Conservation (phyloP, 2,113 vertebrate genomes). For the Pteruthius melanotis region DNA sequence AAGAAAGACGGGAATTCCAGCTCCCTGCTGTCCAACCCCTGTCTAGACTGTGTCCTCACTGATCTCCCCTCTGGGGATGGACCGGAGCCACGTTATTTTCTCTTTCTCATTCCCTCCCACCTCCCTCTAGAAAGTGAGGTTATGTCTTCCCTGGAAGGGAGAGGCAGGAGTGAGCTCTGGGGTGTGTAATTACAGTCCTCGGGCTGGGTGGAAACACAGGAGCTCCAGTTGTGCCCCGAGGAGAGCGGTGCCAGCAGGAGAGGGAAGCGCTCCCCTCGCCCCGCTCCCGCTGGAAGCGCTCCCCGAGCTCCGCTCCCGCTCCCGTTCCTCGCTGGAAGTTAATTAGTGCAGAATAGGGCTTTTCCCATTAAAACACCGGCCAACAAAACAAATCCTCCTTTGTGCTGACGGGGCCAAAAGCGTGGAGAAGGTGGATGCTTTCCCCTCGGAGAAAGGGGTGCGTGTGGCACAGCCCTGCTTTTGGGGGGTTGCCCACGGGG, state of each 20-base stretch:
- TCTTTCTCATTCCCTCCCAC: slow-evolving; percentile 9
- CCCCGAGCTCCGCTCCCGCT: not conserved
- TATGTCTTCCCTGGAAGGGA: not conserved
- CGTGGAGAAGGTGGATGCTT: not conserved
- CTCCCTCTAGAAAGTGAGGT: slow-evolving; percentile 14
- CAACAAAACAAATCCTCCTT: not conserved
- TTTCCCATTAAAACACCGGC: not conserved
- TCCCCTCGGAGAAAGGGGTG: not conserved
- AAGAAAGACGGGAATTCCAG: slow-evolving; percentile 7
- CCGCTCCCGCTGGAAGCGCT: not conserved
- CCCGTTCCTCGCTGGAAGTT: not conserved
- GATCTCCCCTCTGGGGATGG: slow-evolving; percentile 20
- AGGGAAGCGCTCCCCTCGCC: not conserved
- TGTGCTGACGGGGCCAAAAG: not conserved
- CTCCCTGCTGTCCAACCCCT: slow-evolving; percentile 6
- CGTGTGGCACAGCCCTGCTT: fast-evolving
- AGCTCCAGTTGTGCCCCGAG: not conserved
- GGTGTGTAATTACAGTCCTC: not conserved
- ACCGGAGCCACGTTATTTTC: slow-evolving; percentile 45
- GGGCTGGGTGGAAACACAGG: not conserved
- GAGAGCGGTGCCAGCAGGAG: not conserved
- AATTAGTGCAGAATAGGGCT: not conserved
- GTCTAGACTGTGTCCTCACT: slow-evolving; percentile 52
- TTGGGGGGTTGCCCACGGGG: not conserved
- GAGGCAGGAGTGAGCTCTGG: not conserved